Conservation (phyloP, 2,113 vertebrate genomes). For the Rhabdomys dilectus region DNA sequence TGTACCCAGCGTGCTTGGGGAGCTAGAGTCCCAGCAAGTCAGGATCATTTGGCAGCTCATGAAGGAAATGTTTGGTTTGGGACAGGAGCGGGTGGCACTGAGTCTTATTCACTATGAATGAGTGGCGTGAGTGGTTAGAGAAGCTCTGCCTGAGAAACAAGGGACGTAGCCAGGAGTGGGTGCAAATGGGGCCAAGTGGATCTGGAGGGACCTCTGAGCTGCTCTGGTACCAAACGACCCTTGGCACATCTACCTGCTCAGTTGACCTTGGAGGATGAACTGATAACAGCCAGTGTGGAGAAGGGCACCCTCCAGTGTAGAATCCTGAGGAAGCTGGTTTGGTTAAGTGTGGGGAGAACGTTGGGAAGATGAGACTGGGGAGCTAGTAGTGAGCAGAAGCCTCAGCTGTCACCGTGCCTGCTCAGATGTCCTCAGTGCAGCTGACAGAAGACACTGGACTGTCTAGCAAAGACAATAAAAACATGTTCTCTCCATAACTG, state of each 20-base stretch:
- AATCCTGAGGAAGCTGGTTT: neutral
- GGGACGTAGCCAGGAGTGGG: neutral
- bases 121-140: neutral
- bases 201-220: neutral
- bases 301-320: neutral
- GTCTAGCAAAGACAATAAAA: neutral
- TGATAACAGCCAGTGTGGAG: neutral
- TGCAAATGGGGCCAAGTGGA: neutral
- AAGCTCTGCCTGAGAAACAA: neutral
- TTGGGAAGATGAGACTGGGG: neutral
- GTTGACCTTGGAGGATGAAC: neutral
- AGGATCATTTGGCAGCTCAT: accelerated
- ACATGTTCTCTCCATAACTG: neutral
- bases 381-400: neutral
- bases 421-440: neutral
- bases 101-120: neutral
- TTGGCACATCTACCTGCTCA: neutral
- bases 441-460: neutral
- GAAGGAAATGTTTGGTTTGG: neutral
- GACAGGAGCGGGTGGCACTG: neutral
- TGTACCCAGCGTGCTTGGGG: neutral
- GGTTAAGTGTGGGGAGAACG: neutral
- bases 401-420: neutral
- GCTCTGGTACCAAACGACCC: neutral
- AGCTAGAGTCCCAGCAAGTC: neutral